A percentile compares a stretch with the other conserved stretches of the same genome.
Conservation (phyloP, 1,140 invertebrate species). For the Procambarus virginalis region DNA sequence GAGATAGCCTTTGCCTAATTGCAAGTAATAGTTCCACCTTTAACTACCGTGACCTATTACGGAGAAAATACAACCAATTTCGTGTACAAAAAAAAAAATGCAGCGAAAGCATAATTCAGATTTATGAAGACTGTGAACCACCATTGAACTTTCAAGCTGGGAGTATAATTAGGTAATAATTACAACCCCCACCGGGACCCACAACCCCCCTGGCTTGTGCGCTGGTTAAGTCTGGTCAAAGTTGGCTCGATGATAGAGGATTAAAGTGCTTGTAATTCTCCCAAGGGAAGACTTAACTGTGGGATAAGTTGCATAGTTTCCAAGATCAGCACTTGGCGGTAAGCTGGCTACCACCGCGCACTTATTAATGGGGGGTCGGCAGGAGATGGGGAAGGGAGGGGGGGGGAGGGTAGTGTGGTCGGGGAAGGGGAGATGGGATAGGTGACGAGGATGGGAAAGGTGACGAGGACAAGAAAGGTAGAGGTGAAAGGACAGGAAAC, state of each 20-base stretch:
- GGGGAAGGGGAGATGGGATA: too few species aligned
- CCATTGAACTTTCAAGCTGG: neutral
- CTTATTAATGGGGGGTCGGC: too few species aligned
- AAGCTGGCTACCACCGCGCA: neutral
- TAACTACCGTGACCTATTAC: too few species aligned
- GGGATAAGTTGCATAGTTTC: neutral
- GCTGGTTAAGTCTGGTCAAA: neutral
- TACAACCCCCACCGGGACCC: neutral
- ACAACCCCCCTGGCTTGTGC: too few species aligned
- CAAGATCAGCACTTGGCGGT: neutral
- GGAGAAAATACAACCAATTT: neutral
- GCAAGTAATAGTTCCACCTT: too few species aligned
- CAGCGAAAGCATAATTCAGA: too few species aligned
- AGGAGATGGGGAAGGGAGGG: neutral
- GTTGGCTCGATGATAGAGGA: neutral
- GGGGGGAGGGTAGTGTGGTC: neutral
- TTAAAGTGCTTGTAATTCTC: neutral
- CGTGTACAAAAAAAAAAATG: neutral
- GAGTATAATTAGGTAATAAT: neutral
- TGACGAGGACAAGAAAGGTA: too few species aligned
- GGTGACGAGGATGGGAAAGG: too few species aligned
- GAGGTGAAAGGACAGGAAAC: too few species aligned
- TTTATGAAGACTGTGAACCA: neutral
- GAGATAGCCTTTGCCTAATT: too few species aligned
- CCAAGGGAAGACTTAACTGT: neutral